Conservation (phyloP, 2,113 vertebrate species). For the Pitta sordida region DNA sequence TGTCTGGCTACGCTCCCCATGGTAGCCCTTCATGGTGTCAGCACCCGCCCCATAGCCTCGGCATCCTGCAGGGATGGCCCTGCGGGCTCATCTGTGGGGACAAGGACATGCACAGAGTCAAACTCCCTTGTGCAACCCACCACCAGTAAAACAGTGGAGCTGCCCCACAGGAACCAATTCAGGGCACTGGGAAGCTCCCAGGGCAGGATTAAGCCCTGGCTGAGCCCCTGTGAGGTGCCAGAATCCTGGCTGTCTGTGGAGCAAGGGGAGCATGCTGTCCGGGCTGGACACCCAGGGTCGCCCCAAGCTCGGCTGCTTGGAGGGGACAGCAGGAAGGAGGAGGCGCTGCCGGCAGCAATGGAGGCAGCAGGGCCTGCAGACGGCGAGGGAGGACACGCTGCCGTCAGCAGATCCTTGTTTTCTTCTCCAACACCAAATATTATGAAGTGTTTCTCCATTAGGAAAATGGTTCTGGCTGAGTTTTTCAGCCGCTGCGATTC, state of each 20-base stretch:
- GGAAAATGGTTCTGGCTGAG: conserved; percentile 2
- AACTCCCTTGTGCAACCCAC: neutral
- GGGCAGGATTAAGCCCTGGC: neutral
- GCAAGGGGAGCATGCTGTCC: accelerated
- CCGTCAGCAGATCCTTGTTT: conserved; percentile 35
- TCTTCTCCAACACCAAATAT: conserved; percentile 44
- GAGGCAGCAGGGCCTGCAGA: neutral
- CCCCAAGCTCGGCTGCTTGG: neutral
- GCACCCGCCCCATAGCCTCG: conserved; percentile 70
- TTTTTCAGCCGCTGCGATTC: conserved; percentile 10
- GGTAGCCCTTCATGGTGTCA: conserved; percentile 92
- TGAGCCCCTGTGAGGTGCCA: neutral
- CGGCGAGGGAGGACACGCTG: neutral
- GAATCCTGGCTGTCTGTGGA: neutral
- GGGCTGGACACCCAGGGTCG: accelerated
- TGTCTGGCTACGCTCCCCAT: conserved; percentile 93
- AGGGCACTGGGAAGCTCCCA: neutral
- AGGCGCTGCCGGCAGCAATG: accelerated
- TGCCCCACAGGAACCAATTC: accelerated
- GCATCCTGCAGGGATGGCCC: conserved; percentile 73
- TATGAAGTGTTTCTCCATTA: conserved; percentile 53
- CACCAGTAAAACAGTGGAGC: accelerated
- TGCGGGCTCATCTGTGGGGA: conserved; percentile 42
- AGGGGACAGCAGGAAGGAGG: neutral
- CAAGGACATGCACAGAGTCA: neutral